Conservation (phyloP, 2,888 invertebrate genomes). For the Steromphala cineraria region DNA sequence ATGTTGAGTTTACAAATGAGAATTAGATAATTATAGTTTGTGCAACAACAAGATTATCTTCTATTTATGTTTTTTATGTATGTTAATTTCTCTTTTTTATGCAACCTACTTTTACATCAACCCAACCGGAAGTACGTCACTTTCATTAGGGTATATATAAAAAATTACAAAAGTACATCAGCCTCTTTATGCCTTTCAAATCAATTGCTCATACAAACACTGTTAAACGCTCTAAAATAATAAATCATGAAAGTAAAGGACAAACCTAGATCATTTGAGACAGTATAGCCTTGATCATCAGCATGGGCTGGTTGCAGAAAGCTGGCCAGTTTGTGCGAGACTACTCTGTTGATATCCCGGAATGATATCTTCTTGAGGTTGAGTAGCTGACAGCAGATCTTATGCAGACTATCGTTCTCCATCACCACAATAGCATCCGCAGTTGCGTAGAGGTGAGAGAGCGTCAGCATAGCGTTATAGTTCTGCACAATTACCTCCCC, state of each 20-base stretch:
- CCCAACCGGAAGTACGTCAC: too few relatives aligned
- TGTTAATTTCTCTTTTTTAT: too few relatives aligned
- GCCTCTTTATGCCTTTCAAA: too few relatives aligned
- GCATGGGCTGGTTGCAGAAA: slow-evolving; percentile 60
- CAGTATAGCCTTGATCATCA: slow-evolving; percentile 33
- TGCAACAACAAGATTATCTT: too few relatives aligned
- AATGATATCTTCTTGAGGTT: slow-evolving; percentile 72
- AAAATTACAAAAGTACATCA: too few relatives aligned
- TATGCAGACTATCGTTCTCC: slow-evolving; percentile 75
- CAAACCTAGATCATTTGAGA: slow-evolving; percentile 58
- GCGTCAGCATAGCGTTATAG: slow-evolving; percentile 75
- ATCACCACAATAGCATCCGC: slow-evolving; percentile 73
- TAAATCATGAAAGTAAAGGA: not conserved
- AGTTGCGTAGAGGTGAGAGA: slow-evolving; percentile 73
- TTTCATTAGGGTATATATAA: too few relatives aligned
- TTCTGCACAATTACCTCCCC: slow-evolving; percentile 76
- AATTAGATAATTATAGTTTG: too few relatives aligned
- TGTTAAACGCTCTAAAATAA: not conserved
- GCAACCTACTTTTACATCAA: too few relatives aligned
- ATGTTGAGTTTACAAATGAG: too few relatives aligned
- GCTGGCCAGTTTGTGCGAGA: slow-evolving; percentile 69
- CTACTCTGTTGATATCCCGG: slow-evolving; percentile 71
- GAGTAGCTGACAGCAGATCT: slow-evolving; percentile 70
- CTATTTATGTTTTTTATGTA: too few relatives aligned
- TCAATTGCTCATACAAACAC: too few relatives aligned